Percentiles rank a stretch among this genome's conserved stretches.
Conservation (phyloP, 64 coral and sea anemone genomes). For the Astreopora myriophthalma region DNA sequence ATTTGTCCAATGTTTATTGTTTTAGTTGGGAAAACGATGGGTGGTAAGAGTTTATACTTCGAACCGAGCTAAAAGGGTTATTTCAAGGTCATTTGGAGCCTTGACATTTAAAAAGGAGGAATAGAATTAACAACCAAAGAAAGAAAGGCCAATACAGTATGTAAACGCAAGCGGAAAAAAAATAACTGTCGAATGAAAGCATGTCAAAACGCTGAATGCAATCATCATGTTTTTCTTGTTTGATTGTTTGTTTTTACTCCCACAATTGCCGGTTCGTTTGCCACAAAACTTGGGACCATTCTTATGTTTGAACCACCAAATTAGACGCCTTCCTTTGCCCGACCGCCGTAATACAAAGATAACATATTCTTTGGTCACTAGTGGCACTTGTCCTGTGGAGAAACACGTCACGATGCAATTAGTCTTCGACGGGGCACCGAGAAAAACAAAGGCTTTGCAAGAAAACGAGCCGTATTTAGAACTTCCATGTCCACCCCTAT, state of each 20-base stretch:
- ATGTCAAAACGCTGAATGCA: not conserved
- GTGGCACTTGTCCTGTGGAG: not conserved
- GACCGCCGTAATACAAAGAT: not conserved
- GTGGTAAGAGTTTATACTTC: not conserved
- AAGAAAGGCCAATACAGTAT: not conserved
- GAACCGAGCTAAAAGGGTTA: not conserved
- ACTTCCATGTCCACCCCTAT: too few species aligned
- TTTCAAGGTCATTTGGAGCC: not conserved
- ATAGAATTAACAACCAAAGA: not conserved
- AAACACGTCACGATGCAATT: not conserved
- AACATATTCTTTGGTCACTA: not conserved
- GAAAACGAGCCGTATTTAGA: not conserved
- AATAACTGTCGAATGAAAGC: not conserved
- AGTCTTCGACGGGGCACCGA: not conserved
- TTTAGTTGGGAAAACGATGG: not conserved
- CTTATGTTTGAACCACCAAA: not conserved
- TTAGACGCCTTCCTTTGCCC: not conserved
- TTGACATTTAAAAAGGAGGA: not conserved
- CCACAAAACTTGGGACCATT: not conserved
- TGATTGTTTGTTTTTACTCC: not conserved
- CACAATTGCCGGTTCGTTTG: not conserved
- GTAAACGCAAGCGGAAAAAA: not conserved
- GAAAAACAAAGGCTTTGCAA: not conserved
- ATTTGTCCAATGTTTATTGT: constrained; percentile 10
- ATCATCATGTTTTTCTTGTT: not conserved